Evolutionary conservation across 53 echinoderm and acorn worm species (phyloP), one percentile per base, ranked within the genome.

Genomic region (Hippasteria phrygiana): DNA sequence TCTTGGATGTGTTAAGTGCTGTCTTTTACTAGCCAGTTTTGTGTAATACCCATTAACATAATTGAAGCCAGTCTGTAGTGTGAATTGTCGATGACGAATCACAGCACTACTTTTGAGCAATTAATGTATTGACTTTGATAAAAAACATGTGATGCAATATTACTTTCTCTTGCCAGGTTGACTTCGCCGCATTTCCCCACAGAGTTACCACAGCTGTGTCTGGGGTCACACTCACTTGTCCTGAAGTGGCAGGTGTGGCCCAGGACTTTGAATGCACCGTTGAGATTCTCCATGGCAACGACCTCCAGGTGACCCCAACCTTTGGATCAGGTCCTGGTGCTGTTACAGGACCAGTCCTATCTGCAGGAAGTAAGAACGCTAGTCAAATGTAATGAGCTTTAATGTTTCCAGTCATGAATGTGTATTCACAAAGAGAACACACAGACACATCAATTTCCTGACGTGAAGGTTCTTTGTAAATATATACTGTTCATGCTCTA

Each of bases 311-410:
- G 51, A 84, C 70, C 5, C 71, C 64, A 11, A 84, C 71, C 10
- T 84, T 84, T 48, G 84, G 38, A 70, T 4, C 13, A 1, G 39
- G 51, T 2, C 34, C 69, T 1, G 50, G 48, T 4, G 39, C 24
- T n/a, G 53, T 71, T 4, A 51, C 36, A n/a, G 37, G 28, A 29
- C 47, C 70, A 9, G 33, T 20, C 36, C 1, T 51, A 13, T 28
- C 22, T 28, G 69, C 53, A 46, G 84, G 84, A 84, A 14, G 84
- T 84, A 38, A 82, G 82, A 28, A 29, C 50, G 2, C 48, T 48
- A 48, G 14, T n/a, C n/a, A n/a, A n/a, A n/a, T n/a, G n/a, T n/a
- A n/a, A n/a, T n/a, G n/a, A n/a, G n/a, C n/a, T n/a, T n/a, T n/a
- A n/a, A n/a, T n/a, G n/a, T n/a, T n/a, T n/a, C n/a, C n/a, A n/a